Evolutionary conservation across 2,113 vertebrate species (phyloP).

Genomic region (Menidia beryllina): DNA sequence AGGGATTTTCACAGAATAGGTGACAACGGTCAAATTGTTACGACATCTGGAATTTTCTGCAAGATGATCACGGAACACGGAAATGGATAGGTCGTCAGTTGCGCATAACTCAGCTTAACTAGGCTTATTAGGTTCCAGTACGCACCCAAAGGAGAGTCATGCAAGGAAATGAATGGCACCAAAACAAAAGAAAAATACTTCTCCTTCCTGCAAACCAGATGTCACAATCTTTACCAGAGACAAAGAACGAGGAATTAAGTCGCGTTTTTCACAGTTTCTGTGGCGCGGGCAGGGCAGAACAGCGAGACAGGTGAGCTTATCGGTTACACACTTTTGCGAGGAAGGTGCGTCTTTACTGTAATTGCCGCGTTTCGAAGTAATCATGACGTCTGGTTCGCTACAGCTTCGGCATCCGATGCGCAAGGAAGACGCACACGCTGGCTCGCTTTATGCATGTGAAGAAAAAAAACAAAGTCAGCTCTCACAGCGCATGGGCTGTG

Average conservation of each 20-base stretch:
- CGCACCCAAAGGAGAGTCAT: background rate
- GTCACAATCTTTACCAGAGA: conserved; percentile 18
- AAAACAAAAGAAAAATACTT: conserved; percentile 15
- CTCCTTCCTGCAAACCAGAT: background rate
- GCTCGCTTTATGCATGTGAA: background rate
- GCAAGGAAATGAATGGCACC: background rate
- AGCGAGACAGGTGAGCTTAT: background rate
- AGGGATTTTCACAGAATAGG: background rate
- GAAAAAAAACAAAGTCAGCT: conserved; percentile 20
- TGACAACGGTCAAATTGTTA: background rate
- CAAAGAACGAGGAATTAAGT: conserved; percentile 31
- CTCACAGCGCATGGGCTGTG: conserved; percentile 5
- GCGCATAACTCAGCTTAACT: background rate
- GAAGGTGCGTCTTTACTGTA: background rate
- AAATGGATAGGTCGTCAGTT: conserved; percentile 8
- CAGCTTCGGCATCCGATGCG: background rate
- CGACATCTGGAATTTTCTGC: conserved; percentile 27
- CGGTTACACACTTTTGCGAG: background rate
- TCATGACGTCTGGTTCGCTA: background rate
- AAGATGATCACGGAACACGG: conserved; percentile 6
- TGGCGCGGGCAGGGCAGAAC: too few species aligned
- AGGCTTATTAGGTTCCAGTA: background rate
- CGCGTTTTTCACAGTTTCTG: background rate
- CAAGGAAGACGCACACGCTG: conserved; percentile 22
- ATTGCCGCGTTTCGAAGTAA: conserved; percentile 23